A percentile compares a stretch with the other conserved stretches of the same genome.
Evolutionary conservation across 2,113 vertebrate genomes (phyloP).

Genomic region (Diglossa brunneiventris): DNA sequence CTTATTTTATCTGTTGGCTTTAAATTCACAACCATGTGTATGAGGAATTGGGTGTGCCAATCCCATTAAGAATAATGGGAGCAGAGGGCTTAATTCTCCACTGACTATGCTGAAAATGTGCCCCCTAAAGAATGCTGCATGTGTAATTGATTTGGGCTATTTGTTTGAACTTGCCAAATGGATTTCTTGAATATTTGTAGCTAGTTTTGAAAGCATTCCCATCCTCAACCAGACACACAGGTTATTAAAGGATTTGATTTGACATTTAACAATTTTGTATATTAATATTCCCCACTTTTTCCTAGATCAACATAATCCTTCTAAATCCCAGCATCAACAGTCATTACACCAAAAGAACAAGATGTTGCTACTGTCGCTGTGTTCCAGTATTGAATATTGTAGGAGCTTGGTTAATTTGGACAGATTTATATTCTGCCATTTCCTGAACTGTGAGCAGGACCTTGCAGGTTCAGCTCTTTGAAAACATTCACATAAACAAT

Average conservation of each 20-base stretch:
- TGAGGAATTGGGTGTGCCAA: slow-evolving; percentile 44
- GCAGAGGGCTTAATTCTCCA: slow-evolving; percentile 48
- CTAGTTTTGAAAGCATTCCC: slow-evolving; percentile 71
- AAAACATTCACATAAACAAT: slow-evolving; percentile 61
- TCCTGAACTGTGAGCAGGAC: slow-evolving; percentile 68
- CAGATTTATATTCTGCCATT: slow-evolving; percentile 74
- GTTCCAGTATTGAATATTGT: slow-evolving; percentile 45
- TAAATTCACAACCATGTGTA: slow-evolving; percentile 2
- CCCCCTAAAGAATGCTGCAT: slow-evolving; percentile 40
- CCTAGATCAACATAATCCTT: slow-evolving; percentile 72
- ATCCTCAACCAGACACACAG: slow-evolving; percentile 69
- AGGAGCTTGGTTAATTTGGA: slow-evolving; percentile 65
- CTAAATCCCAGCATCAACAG: slow-evolving; percentile 76
- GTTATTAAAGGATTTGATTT: slow-evolving; percentile 79
- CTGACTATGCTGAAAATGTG: slow-evolving; percentile 51
- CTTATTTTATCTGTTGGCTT: slow-evolving; percentile 18
- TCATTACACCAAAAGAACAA: slow-evolving; percentile 74
- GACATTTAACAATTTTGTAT: slow-evolving; percentile 79
- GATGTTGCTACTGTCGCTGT: slow-evolving; percentile 61
- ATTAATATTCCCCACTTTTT: slow-evolving; percentile 77
- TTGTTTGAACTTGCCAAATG: slow-evolving; percentile 76
- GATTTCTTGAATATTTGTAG: slow-evolving; percentile 75
- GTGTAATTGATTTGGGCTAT: slow-evolving; percentile 69
- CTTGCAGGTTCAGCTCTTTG: slow-evolving; percentile 69
- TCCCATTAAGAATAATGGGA: slow-evolving; percentile 40